phyloP scores from a whole-genome alignment of 2,797 vertebrate species.

The Epinephelus awoara region DNA sequence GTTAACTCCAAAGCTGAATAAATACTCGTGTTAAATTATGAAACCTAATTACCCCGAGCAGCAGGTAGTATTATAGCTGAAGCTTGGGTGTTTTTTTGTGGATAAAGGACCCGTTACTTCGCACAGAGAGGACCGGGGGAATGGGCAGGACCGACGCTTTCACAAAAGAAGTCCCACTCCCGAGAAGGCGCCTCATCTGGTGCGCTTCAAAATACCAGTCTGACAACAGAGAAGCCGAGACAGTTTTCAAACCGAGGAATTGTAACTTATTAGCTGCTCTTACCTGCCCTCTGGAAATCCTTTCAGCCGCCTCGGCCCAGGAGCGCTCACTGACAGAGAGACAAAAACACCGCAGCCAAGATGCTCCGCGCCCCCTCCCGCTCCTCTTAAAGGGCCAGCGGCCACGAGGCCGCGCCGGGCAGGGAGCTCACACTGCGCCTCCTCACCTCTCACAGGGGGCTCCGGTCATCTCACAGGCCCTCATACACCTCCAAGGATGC shows the following conservation, averaged over 20 bases:
- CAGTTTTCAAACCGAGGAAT: neutral
- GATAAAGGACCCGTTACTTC: conserved; percentile 73
- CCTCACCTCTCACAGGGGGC: neutral
- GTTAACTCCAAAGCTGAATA: neutral
- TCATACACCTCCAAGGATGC: neutral
- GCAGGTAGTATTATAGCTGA: neutral
- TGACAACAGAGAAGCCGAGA: neutral
- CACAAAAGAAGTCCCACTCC: conserved; percentile 71
- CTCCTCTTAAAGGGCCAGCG: conserved; percentile 86
- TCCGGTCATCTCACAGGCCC: neutral
- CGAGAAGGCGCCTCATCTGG: conserved; percentile 10
- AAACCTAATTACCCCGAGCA: neutral
- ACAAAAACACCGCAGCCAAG: conserved; percentile 88
- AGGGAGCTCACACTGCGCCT: neutral
- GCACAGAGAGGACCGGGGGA: conserved; percentile 45
- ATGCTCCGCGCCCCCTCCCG: conserved; percentile 68
- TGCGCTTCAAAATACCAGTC: conserved; percentile 1
- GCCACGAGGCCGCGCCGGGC: conserved; percentile 19
- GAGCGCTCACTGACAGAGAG: conserved; percentile 85
- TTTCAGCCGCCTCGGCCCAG: conserved; percentile 79
- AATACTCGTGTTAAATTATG: neutral
- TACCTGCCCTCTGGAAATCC: conserved; percentile 80
- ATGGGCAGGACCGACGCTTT: conserved; percentile 66
- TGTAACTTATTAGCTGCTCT: conserved; percentile 47
- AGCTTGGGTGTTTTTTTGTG: conserved; percentile 7